phyloP scores from a whole-genome alignment of 2,797 vertebrate genomes.

The Enteromius unitaeniatus region DNA sequence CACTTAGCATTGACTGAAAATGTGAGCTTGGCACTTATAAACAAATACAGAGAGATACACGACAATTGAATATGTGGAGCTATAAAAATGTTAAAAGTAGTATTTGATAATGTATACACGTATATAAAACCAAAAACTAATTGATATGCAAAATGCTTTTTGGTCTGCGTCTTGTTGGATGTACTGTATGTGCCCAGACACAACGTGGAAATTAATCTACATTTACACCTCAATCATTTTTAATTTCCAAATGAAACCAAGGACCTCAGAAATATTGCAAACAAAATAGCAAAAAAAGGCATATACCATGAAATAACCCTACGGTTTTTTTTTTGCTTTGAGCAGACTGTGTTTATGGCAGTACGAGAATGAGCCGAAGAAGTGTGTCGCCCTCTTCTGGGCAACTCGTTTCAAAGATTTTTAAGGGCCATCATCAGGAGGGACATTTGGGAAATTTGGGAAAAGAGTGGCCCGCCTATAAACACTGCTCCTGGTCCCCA shows the following conservation, averaged over 20 bases:
- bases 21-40: neutral
- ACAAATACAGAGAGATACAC: conserved; percentile 33
- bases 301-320: neutral
- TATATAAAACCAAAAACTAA: neutral
- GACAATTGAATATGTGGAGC: conserved; percentile 11
- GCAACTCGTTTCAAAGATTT: neutral
- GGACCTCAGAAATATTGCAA: conserved; percentile 13
- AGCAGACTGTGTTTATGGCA: conserved; percentile 18
- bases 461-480: neutral
- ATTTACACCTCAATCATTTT: conserved; percentile 19
- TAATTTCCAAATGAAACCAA: neutral
- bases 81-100: neutral
- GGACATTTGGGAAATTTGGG: neutral
- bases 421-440: neutral
- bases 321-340: neutral
- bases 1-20: conserved; percentile 11
- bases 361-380: conserved; percentile 29
- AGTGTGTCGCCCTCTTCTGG: conserved; percentile 44
- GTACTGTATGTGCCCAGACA: neutral
- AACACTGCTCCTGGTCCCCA: neutral
- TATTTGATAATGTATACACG: conserved; percentile 30
- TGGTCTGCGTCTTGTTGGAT: neutral
- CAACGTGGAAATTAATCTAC: neutral
- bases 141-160: conserved; percentile 18
- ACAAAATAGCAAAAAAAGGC: neutral